Conservation (phyloP, 2,888 invertebrate species). For the Morpho deidamia region DNA sequence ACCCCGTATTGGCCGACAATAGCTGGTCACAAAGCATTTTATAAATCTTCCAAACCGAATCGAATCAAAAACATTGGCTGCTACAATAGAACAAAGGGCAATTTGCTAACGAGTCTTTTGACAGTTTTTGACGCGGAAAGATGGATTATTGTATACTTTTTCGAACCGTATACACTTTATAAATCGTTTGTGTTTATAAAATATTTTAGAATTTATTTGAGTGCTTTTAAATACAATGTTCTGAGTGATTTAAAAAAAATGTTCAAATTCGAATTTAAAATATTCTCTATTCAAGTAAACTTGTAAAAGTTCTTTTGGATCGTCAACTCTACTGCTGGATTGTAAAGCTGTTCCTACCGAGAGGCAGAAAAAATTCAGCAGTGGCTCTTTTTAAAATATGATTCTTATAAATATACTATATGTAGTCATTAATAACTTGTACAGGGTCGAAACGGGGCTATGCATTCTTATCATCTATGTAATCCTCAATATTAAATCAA, state of each 20-base stretch:
- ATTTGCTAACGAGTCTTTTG: conserved; percentile 24
- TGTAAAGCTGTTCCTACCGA: no score
- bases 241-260: no score
- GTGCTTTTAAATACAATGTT: conserved; percentile 47
- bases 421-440: no score
- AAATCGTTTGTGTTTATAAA: background rate
- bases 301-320: no score
- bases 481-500: background rate
- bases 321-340: no score
- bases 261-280: no score
- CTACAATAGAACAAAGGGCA: conserved; percentile 22
- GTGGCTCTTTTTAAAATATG: no score
- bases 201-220: conserved; percentile 37
- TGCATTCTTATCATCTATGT: no score
- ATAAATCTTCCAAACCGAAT: conserved; percentile 37
- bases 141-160: conserved; percentile 13
- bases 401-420: no score
- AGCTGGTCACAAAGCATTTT: conserved; percentile 38
- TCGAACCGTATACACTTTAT: background rate
- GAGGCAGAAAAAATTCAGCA: no score
- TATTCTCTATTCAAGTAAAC: no score
- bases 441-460: no score
- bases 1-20: conserved; percentile 48
- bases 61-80: conserved; percentile 24
- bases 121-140: conserved; percentile 19